Evolutionary conservation across 2,113 vertebrate species (phyloP).

Genomic region (Edolisoma coerulescens): DNA sequence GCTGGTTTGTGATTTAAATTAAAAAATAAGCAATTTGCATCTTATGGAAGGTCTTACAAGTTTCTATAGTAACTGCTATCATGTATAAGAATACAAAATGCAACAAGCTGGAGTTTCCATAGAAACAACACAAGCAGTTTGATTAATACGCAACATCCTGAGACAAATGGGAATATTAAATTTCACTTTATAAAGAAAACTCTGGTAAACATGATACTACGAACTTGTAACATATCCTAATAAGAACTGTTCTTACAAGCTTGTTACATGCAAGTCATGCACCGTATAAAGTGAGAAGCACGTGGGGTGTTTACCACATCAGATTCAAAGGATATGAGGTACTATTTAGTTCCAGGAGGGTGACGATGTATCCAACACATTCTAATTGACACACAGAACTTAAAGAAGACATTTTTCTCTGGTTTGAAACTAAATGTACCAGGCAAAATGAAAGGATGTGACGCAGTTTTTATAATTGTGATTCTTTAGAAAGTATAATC

Average conservation of each 20-base stretch:
- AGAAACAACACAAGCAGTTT: constrained; percentile 8
- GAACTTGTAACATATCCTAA: background rate
- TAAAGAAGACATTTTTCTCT: background rate
- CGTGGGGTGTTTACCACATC: background rate
- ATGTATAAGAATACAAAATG: constrained; percentile 1
- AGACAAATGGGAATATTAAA: background rate
- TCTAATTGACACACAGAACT: background rate
- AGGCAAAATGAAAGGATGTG: background rate
- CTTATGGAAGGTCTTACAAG: constrained; percentile 33
- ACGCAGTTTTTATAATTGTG: background rate
- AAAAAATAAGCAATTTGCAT: constrained; percentile 28
- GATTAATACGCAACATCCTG: constrained; percentile 6
- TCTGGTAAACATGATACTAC: background rate
- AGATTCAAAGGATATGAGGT: background rate
- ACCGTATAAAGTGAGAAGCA: background rate
- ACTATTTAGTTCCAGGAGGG: background rate
- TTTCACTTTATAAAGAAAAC: constrained; percentile 3
- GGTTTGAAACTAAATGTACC: background rate
- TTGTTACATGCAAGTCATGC: background rate
- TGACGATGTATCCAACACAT: background rate
- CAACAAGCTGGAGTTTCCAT: constrained; percentile 18
- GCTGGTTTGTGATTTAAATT: background rate
- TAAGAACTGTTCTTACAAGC: background rate
- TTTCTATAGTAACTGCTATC: constrained; percentile 60
- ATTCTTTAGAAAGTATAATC: background rate